Conservation (phyloP, 2,113 vertebrate species). For the Athene noctua region DNA sequence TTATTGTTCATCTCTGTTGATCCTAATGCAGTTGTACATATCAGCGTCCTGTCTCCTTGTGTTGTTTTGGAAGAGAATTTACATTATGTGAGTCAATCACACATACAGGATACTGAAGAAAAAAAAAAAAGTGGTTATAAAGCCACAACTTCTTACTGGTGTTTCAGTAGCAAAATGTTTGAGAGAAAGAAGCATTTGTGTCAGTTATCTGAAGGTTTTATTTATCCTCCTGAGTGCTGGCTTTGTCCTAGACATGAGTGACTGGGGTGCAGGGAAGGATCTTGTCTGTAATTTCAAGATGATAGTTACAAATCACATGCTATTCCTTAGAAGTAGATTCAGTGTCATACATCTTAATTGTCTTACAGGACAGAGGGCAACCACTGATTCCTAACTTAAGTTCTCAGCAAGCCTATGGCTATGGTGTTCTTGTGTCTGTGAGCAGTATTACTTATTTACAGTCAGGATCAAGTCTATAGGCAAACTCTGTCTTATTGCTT, state of each 20-base stretch:
- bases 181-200: neutral
- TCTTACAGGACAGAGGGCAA: neutral
- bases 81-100: neutral
- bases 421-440: neutral
- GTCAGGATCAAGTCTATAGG: neutral
- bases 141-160: neutral
- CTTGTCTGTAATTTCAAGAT: neutral
- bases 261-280: neutral
- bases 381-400: neutral
- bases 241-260: neutral
- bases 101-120: neutral
- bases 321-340: neutral
- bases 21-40: neutral
- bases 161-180: neutral
- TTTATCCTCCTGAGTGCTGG: neutral
- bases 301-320: neutral
- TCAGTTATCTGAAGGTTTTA: neutral
- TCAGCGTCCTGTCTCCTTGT: neutral
- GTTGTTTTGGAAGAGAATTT: neutral
- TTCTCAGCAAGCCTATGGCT: fast-evolving
- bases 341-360: neutral
- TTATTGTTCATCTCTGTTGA: neutral
- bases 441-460: neutral
- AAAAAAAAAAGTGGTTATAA: neutral
- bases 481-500: neutral